phyloP scores from a whole-genome alignment of 2,888 invertebrate genomes.

The Idaea dimidiata region DNA sequence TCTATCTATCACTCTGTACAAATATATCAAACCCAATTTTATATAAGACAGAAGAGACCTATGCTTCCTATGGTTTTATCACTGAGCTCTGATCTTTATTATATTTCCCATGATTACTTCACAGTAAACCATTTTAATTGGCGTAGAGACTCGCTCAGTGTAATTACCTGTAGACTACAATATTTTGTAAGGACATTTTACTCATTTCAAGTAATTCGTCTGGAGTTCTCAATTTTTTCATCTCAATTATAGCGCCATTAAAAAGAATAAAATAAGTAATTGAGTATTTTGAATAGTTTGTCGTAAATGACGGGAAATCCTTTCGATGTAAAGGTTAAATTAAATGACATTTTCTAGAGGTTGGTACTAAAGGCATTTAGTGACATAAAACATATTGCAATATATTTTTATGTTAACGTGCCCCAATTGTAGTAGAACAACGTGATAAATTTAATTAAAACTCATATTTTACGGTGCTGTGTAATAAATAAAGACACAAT shows the following conservation, averaged over 20 bases:
- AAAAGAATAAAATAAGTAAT: conserved; percentile 9
- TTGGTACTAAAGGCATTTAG: neutral
- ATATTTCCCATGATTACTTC: conserved; percentile 73
- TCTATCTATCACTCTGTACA: neutral
- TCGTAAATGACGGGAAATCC: conserved; percentile 10
- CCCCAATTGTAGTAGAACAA: neutral
- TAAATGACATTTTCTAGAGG: conserved; percentile 1
- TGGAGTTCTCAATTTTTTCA: conserved; percentile 28
- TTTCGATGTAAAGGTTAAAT: conserved; percentile 7
- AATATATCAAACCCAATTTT: too few species aligned
- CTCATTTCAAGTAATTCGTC: conserved; percentile 29
- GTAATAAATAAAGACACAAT: neutral
- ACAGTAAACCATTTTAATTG: conserved; percentile 60
- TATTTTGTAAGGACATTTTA: conserved; percentile 16
- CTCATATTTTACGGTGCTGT: neutral
- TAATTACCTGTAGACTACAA: neutral
- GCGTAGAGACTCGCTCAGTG: conserved; percentile 17
- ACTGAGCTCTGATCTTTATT: conserved; percentile 60
- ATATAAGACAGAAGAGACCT: neutral
- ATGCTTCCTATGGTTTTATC: conserved; percentile 37
- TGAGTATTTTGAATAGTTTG: conserved; percentile 3
- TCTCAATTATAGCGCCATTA: conserved; percentile 8
- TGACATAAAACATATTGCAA: neutral
- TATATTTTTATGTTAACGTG: neutral
- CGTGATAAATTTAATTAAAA: neutral